Percentiles rank a stretch among this genome's conserved stretches.
These are phyloP conservation scores for Polyommatus icarus DNA, from an alignment of 2,888 invertebrate species.

Conservation along the genomic window DNA sequence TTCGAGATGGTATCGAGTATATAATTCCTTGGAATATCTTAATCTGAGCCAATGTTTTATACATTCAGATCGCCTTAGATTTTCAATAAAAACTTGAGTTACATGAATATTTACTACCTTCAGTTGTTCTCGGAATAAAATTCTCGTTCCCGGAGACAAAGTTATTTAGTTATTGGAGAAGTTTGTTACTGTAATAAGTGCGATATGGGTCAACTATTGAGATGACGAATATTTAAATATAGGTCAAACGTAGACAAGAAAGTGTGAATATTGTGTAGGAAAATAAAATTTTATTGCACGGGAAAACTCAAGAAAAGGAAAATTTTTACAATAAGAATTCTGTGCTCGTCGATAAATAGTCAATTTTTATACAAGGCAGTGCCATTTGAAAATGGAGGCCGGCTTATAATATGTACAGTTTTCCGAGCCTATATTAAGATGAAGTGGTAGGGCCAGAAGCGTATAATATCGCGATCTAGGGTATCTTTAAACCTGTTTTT, in stretches of 20 bases:
- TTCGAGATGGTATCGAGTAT: conserved; percentile 2
- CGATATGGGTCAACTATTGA: neutral
- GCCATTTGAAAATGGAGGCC: too few species aligned
- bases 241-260: neutral
- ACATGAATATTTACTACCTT: conserved; percentile 50
- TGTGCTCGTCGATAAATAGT: too few species aligned
- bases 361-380: too few species aligned
- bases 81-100: conserved; percentile 45
- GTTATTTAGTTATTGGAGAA: conserved; percentile 29
- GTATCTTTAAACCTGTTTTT: too few species aligned
- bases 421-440: too few species aligned
- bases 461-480: too few species aligned
- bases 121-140: conserved; percentile 45
- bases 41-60: conserved; percentile 46
- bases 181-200: conserved; percentile 14
- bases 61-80: conserved; percentile 48
- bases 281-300: neutral
- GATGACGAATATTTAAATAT: neutral
- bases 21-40: conserved; percentile 4
- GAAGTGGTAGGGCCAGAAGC: too few species aligned
- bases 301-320: neutral
- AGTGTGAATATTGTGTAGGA: neutral
- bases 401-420: too few species aligned
- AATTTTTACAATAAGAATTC: neutral
- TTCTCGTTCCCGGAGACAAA: conserved; percentile 40